Percentiles rank a stretch among this genome's conserved stretches.
phyloP scores from a whole-genome alignment of 2,888 invertebrate genomes.

The Sesamia inferens region DNA sequence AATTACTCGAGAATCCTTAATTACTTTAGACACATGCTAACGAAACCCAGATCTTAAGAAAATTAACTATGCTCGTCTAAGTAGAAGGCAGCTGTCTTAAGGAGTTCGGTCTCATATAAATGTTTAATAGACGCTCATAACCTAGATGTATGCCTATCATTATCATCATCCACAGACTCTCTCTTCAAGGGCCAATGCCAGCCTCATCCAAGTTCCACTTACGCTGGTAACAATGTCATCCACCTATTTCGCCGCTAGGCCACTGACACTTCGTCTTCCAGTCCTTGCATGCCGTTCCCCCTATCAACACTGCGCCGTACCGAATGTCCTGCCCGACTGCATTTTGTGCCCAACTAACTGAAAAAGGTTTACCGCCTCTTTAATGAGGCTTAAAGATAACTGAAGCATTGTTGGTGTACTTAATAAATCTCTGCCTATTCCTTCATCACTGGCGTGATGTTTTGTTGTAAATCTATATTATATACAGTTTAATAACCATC shows the following conservation, averaged over 20 bases:
- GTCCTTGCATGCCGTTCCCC: not conserved
- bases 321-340: not conserved
- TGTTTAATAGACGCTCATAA: not conserved
- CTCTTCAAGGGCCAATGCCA: not conserved
- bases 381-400: not conserved
- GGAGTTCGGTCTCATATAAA: not conserved
- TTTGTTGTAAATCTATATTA: not conserved
- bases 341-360: not conserved
- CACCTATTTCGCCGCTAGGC: not conserved
- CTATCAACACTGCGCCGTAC: not conserved
- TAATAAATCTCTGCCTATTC: not conserved
- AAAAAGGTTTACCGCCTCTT: not conserved
- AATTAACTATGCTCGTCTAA: not conserved
- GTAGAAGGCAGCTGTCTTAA: not conserved
- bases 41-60: slow-evolving; percentile 13
- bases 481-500: too few species aligned
- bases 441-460: too few species aligned
- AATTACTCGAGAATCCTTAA: slow-evolving; percentile 18
- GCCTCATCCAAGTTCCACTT: not conserved
- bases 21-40: slow-evolving; percentile 30
- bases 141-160: not conserved
- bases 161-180: not conserved
- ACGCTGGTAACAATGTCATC: not conserved
- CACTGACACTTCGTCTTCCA: not conserved
- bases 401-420: too few species aligned